phyloP scores from a whole-genome alignment of 1,140 invertebrate genomes.

The Hormaphis cornu region DNA sequence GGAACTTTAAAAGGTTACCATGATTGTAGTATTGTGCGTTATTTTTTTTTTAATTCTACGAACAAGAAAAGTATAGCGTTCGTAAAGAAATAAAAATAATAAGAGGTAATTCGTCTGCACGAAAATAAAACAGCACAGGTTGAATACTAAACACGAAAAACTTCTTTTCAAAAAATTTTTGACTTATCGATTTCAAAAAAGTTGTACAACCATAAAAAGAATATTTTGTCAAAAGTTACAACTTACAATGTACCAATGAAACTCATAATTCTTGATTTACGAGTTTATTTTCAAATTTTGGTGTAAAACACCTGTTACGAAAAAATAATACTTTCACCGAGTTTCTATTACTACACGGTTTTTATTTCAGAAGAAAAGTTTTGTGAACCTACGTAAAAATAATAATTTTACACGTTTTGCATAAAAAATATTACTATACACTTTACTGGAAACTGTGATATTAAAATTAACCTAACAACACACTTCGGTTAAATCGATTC shows the following conservation, averaged over 20 bases:
- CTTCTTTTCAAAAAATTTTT: neutral
- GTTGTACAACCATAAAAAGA: neutral
- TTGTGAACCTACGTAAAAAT: neutral
- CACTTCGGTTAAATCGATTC: too few species aligned
- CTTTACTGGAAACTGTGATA: too few species aligned
- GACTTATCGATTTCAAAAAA: neutral
- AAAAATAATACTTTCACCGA: neutral
- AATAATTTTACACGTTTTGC: too few species aligned
- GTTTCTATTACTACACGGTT: neutral
- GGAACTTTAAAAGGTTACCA: neutral
- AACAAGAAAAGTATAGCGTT: too few species aligned
- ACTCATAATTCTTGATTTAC: slow-evolving; percentile 2
- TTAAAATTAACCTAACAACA: too few species aligned
- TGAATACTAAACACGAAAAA: neutral
- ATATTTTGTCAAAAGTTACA: neutral
- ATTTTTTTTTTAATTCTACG: too few species aligned
- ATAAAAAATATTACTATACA: too few species aligned
- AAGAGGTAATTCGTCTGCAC: neutral
- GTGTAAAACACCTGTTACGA: neutral
- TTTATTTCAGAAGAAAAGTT: neutral
- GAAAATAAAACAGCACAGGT: slow-evolving; percentile 1
- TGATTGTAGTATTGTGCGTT: neutral
- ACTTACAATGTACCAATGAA: neutral
- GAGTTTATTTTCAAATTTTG: neutral
- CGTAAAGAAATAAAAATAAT: neutral